phyloP scores from a whole-genome alignment of 2,113 vertebrate genomes.

The Xerus inauris region DNA sequence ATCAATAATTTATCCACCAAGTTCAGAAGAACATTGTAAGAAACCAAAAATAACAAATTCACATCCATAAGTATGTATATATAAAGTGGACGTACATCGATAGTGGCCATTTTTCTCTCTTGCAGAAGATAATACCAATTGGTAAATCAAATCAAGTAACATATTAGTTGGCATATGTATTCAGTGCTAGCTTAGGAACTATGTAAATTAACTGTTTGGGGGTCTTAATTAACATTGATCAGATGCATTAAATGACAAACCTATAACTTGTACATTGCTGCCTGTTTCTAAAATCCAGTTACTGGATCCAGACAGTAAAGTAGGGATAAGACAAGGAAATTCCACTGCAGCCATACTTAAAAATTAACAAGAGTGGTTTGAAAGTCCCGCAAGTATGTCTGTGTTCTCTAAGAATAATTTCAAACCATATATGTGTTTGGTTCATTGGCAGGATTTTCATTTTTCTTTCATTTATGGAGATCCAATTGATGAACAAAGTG shows the following conservation, averaged over 20 bases:
- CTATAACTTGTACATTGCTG: neutral
- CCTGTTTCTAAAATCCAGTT: neutral
- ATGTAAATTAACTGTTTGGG: neutral
- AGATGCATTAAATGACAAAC: neutral
- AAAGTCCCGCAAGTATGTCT: neutral
- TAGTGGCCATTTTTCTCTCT: neutral
- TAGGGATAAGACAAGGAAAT: neutral
- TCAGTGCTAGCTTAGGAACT: neutral
- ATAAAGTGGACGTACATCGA: neutral
- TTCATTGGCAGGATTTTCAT: neutral
- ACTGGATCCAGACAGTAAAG: neutral
- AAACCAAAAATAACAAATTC: neutral
- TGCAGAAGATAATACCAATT: neutral
- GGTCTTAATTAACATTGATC: slow-evolving; percentile 18
- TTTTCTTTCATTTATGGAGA: slow-evolving; percentile 23
- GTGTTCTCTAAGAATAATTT: neutral
- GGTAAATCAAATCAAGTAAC: neutral
- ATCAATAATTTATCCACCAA: neutral
- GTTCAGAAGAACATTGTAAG: neutral
- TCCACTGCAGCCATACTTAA: neutral
- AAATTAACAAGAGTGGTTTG: neutral
- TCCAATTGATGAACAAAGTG: neutral
- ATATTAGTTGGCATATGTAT: neutral
- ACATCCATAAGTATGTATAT: neutral
- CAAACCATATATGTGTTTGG: neutral